Conservation (phyloP, 1,140 invertebrate genomes). For the Saxidomus purpurata region DNA sequence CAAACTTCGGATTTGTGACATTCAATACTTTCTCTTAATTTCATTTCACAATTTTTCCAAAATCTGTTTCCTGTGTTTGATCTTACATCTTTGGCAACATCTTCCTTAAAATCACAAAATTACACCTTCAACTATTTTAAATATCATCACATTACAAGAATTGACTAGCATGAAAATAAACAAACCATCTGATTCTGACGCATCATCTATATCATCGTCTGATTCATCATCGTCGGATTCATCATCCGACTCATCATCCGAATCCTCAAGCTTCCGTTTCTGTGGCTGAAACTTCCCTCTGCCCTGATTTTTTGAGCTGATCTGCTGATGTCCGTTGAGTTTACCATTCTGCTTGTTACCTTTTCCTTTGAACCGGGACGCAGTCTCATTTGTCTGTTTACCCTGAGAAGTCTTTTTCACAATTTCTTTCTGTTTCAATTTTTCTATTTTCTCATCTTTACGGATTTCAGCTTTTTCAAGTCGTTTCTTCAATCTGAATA, state of each 20-base stretch:
- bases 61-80: no score
- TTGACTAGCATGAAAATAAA: no score
- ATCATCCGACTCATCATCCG: not conserved
- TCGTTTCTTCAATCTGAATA: conserved; percentile 35
- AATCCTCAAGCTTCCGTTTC: conserved; percentile 42
- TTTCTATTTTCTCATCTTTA: conserved; percentile 40
- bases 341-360: not conserved
- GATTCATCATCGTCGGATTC: conserved; percentile 33
- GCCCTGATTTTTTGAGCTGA: not conserved
- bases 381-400: not conserved
- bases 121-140: no score
- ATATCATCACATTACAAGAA: no score
- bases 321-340: not conserved
- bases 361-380: not conserved
- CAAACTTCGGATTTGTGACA: no score
- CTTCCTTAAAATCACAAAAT: no score
- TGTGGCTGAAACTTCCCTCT: not conserved
- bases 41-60: no score
- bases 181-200: conserved; percentile 19
- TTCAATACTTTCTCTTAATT: no score
- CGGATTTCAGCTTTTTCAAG: conserved; percentile 7
- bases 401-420: not conserved
- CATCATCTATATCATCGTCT: not conserved
- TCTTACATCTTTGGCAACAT: no score
- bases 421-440: not conserved